Evolutionary conservation across 37 sponge, comb jelly and placozoan species (phyloP).

Genomic region (Tethya wilhelma): DNA sequence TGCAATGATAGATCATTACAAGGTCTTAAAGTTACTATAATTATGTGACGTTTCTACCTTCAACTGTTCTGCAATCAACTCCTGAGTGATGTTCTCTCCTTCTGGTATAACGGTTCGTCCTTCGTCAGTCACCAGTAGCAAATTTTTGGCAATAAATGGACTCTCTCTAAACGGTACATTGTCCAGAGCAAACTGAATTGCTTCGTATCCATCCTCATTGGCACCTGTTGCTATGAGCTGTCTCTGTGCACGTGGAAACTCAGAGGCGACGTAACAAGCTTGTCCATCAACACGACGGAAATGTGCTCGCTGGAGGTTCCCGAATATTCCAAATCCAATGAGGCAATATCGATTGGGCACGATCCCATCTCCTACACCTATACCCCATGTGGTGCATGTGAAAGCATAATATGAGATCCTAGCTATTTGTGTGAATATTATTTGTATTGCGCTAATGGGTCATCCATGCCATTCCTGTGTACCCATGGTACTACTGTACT

Average conservation of each 20-base stretch:
- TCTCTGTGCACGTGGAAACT: slow-evolving; percentile 29
- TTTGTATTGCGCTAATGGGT: too few species aligned
- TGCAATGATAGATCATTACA: too few species aligned
- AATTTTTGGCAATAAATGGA: slow-evolving; percentile 40
- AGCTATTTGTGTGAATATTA: too few species aligned
- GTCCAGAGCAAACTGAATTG: slow-evolving; percentile 52
- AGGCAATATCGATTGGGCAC: slow-evolving; percentile 38
- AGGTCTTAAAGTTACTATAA: background rate
- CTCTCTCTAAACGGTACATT: slow-evolving; percentile 46
- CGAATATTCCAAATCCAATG: slow-evolving; percentile 35
- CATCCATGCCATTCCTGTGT: too few species aligned
- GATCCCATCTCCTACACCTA: slow-evolving; percentile 43
- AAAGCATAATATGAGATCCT: too few species aligned
- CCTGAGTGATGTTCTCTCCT: slow-evolving; percentile 15
- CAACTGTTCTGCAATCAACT: background rate
- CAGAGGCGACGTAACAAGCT: slow-evolving; percentile 17
- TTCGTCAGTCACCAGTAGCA: slow-evolving; percentile 42
- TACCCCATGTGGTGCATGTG: too few species aligned
- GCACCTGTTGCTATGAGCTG: slow-evolving; percentile 6
- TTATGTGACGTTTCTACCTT: background rate
- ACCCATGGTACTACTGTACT: too few species aligned
- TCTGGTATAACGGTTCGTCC: slow-evolving; percentile 27
- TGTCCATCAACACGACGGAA: slow-evolving; percentile 38
- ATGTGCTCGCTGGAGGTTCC: background rate
- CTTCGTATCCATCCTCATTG: slow-evolving; percentile 53